A percentile compares a stretch with the other conserved stretches of the same genome.
Evolutionary conservation across 1,140 invertebrate genomes (phyloP).

Genomic region (Chionoecetes opilio): DNA sequence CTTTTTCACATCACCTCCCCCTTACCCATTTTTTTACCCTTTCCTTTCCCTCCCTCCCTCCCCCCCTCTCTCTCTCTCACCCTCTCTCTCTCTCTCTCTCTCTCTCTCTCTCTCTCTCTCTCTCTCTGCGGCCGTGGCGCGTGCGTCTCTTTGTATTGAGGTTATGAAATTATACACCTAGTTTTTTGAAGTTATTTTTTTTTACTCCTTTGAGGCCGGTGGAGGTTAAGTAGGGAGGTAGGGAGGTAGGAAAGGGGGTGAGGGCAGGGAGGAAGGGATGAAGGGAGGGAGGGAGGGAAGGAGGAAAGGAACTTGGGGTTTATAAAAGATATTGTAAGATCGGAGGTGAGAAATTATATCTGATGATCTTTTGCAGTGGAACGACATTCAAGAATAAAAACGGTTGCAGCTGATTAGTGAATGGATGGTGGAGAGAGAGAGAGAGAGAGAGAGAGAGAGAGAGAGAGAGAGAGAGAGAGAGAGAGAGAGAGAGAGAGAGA

Average conservation of each 20-base stretch:
- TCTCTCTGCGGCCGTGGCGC: not conserved
- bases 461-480: slow-evolving; percentile 48
- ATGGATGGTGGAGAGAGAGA: slow-evolving; percentile 40
- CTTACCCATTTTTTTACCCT: not conserved
- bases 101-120: slow-evolving; percentile 33
- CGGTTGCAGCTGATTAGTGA: no score
- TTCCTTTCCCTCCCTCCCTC: not conserved
- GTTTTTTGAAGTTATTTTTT: no score
- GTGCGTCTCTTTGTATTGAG: no score
- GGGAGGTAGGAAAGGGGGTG: not conserved
- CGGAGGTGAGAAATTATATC: no score
- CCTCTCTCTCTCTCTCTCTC: not conserved
- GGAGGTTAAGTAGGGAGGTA: not conserved
- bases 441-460: slow-evolving; percentile 48
- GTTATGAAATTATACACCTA: no score
- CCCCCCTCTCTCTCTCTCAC: not conserved
- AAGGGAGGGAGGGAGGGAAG: no score
- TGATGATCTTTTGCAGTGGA: no score
- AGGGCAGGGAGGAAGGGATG: not conserved
- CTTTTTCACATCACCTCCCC: not conserved
- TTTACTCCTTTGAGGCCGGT: no score
- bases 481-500: slow-evolving; percentile 33
- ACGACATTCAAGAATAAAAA: no score
- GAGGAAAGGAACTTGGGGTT: not conserved
- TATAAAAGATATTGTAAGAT: no score